Evolutionary conservation across 2,888 invertebrate species (phyloP), one percentile per base, ranked within the genome.

Genomic region (Melikaiella ostensackeni): DNA sequence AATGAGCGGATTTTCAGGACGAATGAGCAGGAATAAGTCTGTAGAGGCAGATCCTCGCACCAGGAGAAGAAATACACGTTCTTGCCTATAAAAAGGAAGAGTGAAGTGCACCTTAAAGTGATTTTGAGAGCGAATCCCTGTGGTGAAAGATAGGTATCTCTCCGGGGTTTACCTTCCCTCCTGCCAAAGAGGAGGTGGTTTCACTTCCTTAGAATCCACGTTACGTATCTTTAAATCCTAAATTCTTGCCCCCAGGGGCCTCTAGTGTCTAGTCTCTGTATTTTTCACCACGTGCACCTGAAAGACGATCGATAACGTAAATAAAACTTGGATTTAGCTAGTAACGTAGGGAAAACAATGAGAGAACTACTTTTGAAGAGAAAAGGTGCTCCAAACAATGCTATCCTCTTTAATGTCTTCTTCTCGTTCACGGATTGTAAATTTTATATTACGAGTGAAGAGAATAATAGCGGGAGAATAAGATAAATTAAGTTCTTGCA

Each of bases 181-280:
- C 35, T 30, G n/a, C 46, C 30, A 70, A 63, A 27, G n/a, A 75
- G 75, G 66, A 75, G 79, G 46, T 64, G 64, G 64, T 76, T 74
- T 64, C 74, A 33, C 50, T 70, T 70, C 50, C 46, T 73, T 59
- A 76, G 63, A 46, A 73, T 77, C 63, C 61, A 63, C 75, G 57
- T 64, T 77, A 75, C 75, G 59, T 73, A 77, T 59, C 75, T 75
- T 79, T 77, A 79, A 79, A 79, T 79, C 77, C 75, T 73, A 38
- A 75, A 50, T 62, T 42, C 38, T 21, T 70, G 21, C 50, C 70
- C n/a, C 27, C 27, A 19, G 42, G 66, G 66, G 70, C 30, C 46
- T 30, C 70, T 27, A 33, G 27, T 46, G 50, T 70, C 70, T 70
- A 21, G 50, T 50, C 30, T 70, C 46, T 70, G 46, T 50, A 70